Base-by-base conservation (phyloP, 1,140 invertebrate genomes). In the Stegodyphus dumicola region DNA sequence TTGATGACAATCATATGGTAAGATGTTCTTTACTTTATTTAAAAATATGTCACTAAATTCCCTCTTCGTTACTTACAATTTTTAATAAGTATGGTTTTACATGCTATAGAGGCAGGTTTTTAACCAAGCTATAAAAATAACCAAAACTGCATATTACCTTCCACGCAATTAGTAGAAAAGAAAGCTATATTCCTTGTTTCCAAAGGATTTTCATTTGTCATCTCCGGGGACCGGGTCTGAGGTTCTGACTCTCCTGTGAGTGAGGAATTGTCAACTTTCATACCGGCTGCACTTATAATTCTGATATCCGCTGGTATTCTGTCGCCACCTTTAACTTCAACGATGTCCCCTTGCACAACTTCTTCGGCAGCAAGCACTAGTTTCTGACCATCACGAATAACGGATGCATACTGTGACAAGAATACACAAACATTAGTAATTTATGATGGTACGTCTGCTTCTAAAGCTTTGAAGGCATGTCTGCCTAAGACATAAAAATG, bases 371-470 rank as follows among this genome's bases (percentile, higher is more conserved):
- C 93, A 76, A 99, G 91, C 77, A 95, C 97, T 81, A 96, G 90
- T 90, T 98, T 98, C 90, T 98, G 94, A 85, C 98, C 98, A 91
- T 98, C 96, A 88, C 98, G 94, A 87, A 99, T 93, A 70, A 98
- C 98, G 78, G 95, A 95, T n/a, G 98, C 98, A 91, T 97, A 98
- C 93, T 98, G 94, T 88, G 54, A 13, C 1, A 71, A 49, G 9
- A 48, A 71, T 11, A 60, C 9, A 60, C 56, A 10, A 11, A 60
- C 2, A 11, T 60, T 10, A 60, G 9, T 4, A 11, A 60, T 60
- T 11, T 60, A 11, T 60, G 15, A 11, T 60, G 15, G 56, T 10
- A 15, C 10, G 56, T 60, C 56, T 10, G 2, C 15, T 60, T 33
- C 33, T 33, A 33, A 33, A 33, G 33, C 33, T 33, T 33, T 33